Base-by-base conservation (phyloP, 2,113 vertebrate species). In the Urocolius indicus region DNA sequence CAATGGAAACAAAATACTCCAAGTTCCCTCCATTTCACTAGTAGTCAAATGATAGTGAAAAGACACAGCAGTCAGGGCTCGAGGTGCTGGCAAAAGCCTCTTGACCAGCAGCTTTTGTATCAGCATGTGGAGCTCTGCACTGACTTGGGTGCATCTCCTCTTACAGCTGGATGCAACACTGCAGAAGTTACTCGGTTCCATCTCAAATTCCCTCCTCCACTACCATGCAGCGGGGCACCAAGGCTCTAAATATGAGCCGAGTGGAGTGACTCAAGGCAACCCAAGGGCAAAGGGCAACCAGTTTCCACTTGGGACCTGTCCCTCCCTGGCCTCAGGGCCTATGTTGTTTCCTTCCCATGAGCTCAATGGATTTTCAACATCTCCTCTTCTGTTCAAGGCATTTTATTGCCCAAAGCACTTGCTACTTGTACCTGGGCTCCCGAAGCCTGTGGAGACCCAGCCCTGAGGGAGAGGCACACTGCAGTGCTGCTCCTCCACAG, bases 221-320 rank as follows among this genome's bases (percentile, higher is more conserved):
- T 27, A 17, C 1, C 71, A n/a, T 0, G 2, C 16, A 27, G 10
- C 0, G 5, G 11, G 23, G 21, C 49, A 84, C 5, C 59, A 29
- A 24, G 34, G 63, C 59, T 86, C 36, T 57, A 21, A 54, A n/a
- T 1, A 43, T 0, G 3, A 80, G 24, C 15, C 36, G 43, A 71
- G 21, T 2, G 4, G 22, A 19, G 17, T 9, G 6, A n/a, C 6
- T 26, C 11, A 10, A 11, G 55, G 3, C 67, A 68, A 9, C 2
- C 21, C 14, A 19, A 27, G 62, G 24, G 23, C 54, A 46, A 45
- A 30, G 21, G 41, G 48, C 9, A 20, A 52, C 75, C 26, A 20
- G 11, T 4, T 80, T 32, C 55, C 34, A 30, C 61, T 3, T 30
- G 62, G 9, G 51, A 58, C 29, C 45, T 16, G 20, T 30, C 67